Base-by-base conservation (phyloP, 1,140 invertebrate species). In the Bicyclus anynana region DNA sequence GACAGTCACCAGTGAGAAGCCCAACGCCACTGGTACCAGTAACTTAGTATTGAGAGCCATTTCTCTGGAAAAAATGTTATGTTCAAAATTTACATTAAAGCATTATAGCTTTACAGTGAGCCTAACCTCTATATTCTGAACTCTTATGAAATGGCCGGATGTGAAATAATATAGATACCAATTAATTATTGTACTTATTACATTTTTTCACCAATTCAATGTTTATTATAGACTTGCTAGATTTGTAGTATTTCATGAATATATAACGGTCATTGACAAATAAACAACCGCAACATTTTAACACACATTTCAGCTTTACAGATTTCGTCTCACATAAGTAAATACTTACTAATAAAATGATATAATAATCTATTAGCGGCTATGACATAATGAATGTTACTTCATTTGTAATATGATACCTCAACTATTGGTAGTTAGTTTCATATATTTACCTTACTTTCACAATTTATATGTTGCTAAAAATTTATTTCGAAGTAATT, bases 321-420 rank as follows among this genome's bases (percentile, higher is more conserved):
- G 13, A 16, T 14, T 40, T 5, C 5, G 37, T 17, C 10, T 5
- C 14, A 17, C 14, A 17, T 49, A 44, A 60, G 54, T 60, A 42
- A 60, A 53, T 54, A 60, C 44, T 27, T 27, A n/a, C 10, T 33
- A 17, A 20, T 26, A 57, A 20, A 46, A 58, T 67, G 57, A 68
- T 65, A 61, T 59, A 67, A 61, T 57, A 59, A 63, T 83, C 82
- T 87, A 87, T 82, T 83, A 80, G 59, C 74, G 76, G 81, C 68
- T 83, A 87, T 87, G 84, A 87, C 84, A 87, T 87, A 85, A 87
- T 83, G 75, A 77, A 83, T 80, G 74, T 84, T 83, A 74, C 75
- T 77, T 76, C 69, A 79, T 61, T 62, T 74, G 84, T 82, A 84
- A 87, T 68, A 68, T 83, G 84, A 87, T 75, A 87, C 82, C 69